Percentiles rank a stretch among this genome's conserved stretches.
These are phyloP conservation scores for Mayetiola destructor DNA, from an alignment of 2,888 invertebrate genomes.

Conservation along the genomic window DNA sequence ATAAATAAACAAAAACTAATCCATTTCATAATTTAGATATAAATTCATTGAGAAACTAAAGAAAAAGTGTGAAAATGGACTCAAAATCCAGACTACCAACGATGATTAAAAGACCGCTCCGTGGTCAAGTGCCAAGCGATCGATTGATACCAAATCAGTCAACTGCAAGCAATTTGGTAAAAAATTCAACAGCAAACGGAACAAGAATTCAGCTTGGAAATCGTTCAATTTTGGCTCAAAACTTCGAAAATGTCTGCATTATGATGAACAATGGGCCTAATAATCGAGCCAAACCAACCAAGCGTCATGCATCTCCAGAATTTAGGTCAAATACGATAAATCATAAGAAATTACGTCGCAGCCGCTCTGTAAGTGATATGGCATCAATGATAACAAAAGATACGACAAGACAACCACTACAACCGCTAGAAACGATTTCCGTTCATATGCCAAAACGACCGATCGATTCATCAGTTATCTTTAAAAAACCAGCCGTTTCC, in stretches of 20 bases:
- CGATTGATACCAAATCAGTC: background rate
- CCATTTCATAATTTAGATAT: too few species aligned
- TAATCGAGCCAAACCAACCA: background rate
- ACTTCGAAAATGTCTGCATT: constrained; percentile 3
- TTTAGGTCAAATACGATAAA: background rate
- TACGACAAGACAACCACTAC: too few species aligned
- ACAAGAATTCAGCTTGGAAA: background rate
- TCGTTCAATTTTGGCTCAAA: background rate
- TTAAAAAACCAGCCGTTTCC: too few species aligned
- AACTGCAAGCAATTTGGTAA: background rate
- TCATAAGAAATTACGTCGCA: constrained; percentile 18
- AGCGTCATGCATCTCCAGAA: constrained; percentile 5
- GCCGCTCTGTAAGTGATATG: constrained; percentile 26
- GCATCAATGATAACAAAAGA: constrained; percentile 16
- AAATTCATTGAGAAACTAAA: too few species aligned
- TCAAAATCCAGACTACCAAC: constrained; percentile 38
- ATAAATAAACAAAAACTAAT: too few species aligned
- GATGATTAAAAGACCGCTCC: background rate
- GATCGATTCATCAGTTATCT: background rate
- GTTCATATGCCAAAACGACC: background rate
- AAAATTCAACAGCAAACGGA: background rate
- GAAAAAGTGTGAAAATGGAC: too few species aligned
- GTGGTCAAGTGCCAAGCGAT: constrained; percentile 1
- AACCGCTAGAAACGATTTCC: too few species aligned
- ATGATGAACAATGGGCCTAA: background rate